Evolutionary conservation across 2,113 vertebrate genomes (phyloP), one percentile per base, ranked within the genome.

Genomic region (Oncorhynchus mykiss): DNA sequence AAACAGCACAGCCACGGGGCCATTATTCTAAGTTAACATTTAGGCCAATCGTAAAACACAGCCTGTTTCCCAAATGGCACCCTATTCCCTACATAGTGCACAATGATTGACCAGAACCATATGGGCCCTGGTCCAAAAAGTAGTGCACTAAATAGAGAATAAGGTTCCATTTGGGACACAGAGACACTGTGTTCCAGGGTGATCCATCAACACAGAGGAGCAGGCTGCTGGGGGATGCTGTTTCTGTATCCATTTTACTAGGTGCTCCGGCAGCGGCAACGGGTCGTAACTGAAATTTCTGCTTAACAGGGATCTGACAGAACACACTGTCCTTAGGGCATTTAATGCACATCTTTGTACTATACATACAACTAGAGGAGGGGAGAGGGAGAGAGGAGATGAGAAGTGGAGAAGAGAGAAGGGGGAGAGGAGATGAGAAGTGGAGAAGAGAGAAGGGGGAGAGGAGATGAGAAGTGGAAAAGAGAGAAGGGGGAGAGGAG

Each of bases 21-120:
- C 22, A 45, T 71, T 71, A 71, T 24, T n/a, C 70, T 51, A 45
- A 57, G 70, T 25, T 71, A 68, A 57, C 70, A 54, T 51, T 54
- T 27, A 27, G 70, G 24, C n/a, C 14, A 12, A 45, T 20, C n/a
- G 22, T 34, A 24, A 67, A 34, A 67, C 13, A 18, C 51, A 45
- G 39, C 11, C 39, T 45, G 16, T 16, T 4, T 54, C 51, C 51
- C 51, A 18, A 54, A 54, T 18, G 51, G 51, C 51, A 16, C 16
- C 51, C 51, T 54, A 54, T 18, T 2, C 16, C 51, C 51, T 54
- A 18, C 51, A 54, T 54, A 18, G 39, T 45, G 39, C 39, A 45
- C 39, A 45, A 45, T 12, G 39, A 9, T 45, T 45, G 9, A 45
- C 39, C 39, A 45, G 51, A 54, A 14, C 9, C 39, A 45, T 45